Conservation (phyloP, 2,797 vertebrate species). For the Phoeniculus purpureus region DNA sequence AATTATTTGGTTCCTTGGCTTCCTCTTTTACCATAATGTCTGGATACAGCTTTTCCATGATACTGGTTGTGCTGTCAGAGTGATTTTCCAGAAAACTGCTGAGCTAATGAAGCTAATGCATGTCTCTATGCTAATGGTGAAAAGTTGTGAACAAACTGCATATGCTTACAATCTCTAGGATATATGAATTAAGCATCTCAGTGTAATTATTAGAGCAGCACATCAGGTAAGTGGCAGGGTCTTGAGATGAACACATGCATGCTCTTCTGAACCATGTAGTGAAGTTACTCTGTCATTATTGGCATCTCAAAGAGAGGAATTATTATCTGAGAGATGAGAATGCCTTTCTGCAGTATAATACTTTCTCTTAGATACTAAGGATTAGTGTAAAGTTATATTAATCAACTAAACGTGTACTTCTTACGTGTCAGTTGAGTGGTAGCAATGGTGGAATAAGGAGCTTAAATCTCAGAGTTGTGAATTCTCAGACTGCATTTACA, state of each 20-base stretch:
- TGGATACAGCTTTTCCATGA: background rate
- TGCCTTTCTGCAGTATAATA: background rate
- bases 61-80: rapidly evolving
- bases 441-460: background rate
- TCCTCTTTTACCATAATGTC: background rate
- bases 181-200: background rate
- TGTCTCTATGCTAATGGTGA: background rate
- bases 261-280: background rate
- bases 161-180: background rate
- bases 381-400: background rate
- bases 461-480: background rate
- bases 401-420: background rate
- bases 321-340: background rate
- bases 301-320: background rate
- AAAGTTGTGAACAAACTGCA: background rate
- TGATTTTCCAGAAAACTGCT: background rate
- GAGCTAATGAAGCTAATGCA: background rate
- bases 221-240: background rate
- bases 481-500: rapidly evolving
- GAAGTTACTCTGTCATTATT: background rate
- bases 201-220: background rate
- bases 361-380: background rate
- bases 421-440: background rate
- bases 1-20: background rate
- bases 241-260: background rate